phyloP scores from a whole-genome alignment of 2,113 vertebrate species.

The Takifugu bimaculatus region DNA sequence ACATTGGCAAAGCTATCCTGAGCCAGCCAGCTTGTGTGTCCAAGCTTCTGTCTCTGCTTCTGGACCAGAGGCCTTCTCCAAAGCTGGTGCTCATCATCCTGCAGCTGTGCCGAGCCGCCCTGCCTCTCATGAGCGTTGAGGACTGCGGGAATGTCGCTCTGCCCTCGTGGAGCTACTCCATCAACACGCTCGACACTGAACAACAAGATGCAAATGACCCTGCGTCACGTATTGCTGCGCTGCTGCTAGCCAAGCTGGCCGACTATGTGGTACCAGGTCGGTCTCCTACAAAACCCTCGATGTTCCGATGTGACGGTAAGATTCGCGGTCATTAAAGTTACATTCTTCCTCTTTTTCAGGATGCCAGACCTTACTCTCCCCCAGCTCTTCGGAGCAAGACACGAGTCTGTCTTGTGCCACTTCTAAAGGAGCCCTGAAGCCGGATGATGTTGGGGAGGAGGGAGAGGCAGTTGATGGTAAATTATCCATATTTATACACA shows the following conservation, averaged over 20 bases:
- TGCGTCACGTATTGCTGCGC: conserved; percentile 91
- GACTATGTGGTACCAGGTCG: conserved; percentile 98
- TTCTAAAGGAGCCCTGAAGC: conserved; percentile 89
- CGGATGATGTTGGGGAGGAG: conserved; percentile 90
- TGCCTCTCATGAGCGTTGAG: conserved; percentile 97
- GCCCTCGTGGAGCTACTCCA: conserved; percentile 94
- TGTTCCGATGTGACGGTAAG: neutral
- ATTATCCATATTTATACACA: conserved; percentile 97
- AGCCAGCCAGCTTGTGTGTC: conserved; percentile 99
- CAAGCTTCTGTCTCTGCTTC: conserved; percentile 92
- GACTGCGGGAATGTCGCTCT: conserved; percentile 96
- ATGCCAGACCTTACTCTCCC: conserved; percentile 95
- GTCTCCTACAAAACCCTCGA: conserved; percentile 9
- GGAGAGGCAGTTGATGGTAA: conserved; percentile 96
- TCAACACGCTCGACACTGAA: conserved; percentile 87
- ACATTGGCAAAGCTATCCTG: conserved; percentile 97
- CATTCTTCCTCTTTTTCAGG: conserved; percentile 61
- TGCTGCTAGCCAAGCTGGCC: conserved; percentile 91
- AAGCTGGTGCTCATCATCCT: conserved; percentile 97
- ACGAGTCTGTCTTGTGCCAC: conserved; percentile 83
- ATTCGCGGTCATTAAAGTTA: neutral
- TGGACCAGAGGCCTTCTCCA: conserved; percentile 95
- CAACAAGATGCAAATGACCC: conserved; percentile 93
- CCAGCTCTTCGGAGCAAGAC: conserved; percentile 91
- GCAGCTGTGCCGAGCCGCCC: conserved; percentile 89